phyloP scores from a whole-genome alignment of 37 sponge, comb jelly and placozoan genomes.

The Chondrilla cf. caribensis region DNA sequence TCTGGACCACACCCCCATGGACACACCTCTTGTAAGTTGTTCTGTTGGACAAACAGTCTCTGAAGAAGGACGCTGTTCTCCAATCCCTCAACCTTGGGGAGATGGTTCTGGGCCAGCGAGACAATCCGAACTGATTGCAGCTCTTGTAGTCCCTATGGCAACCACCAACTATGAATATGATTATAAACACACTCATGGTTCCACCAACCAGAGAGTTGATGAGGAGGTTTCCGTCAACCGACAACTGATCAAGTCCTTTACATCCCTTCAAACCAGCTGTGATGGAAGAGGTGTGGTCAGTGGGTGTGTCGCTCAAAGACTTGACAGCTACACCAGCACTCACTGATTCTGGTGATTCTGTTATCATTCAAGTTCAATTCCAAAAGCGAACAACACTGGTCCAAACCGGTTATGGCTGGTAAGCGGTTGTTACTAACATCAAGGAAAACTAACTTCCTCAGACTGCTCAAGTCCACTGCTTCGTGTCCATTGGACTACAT shows the following conservation, averaged over 20 bases:
- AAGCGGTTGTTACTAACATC: neutral
- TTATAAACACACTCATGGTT: neutral
- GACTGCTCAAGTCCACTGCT: neutral
- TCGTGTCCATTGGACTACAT: neutral
- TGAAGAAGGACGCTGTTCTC: constrained; percentile 33
- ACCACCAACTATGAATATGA: neutral
- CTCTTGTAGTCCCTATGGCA: constrained; percentile 38
- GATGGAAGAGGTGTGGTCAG: neutral
- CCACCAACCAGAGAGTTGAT: neutral
- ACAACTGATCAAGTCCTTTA: neutral
- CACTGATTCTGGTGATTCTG: neutral
- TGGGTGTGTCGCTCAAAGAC: neutral
- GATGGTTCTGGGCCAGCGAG: constrained; percentile 58
- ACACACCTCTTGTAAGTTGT: constrained; percentile 54
- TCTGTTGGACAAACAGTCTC: constrained; percentile 39
- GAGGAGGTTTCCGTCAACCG: neutral
- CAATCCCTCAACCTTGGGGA: constrained; percentile 36
- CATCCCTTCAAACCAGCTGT: neutral
- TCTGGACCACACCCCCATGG: too few relatives aligned
- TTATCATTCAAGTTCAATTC: neutral
- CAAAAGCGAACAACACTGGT: neutral
- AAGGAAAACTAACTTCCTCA: neutral
- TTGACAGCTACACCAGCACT: neutral
- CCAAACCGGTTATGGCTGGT: neutral
- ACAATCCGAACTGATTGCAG: constrained; percentile 24